Base-by-base conservation (phyloP, 2,797 vertebrate genomes). In the Eleutherodactylus coqui region DNA sequence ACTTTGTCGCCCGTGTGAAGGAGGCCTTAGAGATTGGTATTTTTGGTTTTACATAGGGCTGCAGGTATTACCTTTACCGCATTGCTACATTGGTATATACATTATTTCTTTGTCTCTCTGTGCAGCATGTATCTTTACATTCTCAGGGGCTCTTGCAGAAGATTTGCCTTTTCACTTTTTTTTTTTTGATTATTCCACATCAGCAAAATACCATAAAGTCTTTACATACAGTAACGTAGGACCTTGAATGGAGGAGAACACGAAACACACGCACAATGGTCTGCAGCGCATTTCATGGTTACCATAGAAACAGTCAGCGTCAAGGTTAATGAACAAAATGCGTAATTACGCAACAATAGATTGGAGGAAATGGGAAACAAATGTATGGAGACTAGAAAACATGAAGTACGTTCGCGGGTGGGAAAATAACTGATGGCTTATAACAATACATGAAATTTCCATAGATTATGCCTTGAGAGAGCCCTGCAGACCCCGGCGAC, bases 321-420 rank as follows among this genome's bases (percentile, higher is more conserved):
- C 82, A 87, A 79, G 86, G 86, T 45, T 75, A 86, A 80, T 43
- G 53, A 84, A 67, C 60, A 83, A 87, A 73, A 62, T 75, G 69
- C 24, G 38, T 87, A 87, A 87, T 87, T 83, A 84, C 51, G 55
- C 43, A 43, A 79, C 75, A 79, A 79, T 83, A 16, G 24, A 70
- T 69, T 4, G n/a, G n/a, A n/a, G n/a, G n/a, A 34, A 78, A 87
- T 60, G 38, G 80, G 47, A 79, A 79, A 79, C 1, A 47, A 86
- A 82, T 81, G 78, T 64, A 75, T 73, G 34, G 67, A 73, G n/a
- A 11, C 24, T 47, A 17, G 53, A 27, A 60, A n/a, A 27, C 13
- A 43, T 43, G 21, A 29, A 58, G 13, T 41, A 7, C 24, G 16
- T 21, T 4, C 24, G 21, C 11, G 21, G 7, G 7, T 5, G 9